A percentile compares a stretch with the other conserved stretches of the same genome.
Evolutionary conservation across 1,140 invertebrate genomes (phyloP).

Genomic region (Scylla paramamosain): DNA sequence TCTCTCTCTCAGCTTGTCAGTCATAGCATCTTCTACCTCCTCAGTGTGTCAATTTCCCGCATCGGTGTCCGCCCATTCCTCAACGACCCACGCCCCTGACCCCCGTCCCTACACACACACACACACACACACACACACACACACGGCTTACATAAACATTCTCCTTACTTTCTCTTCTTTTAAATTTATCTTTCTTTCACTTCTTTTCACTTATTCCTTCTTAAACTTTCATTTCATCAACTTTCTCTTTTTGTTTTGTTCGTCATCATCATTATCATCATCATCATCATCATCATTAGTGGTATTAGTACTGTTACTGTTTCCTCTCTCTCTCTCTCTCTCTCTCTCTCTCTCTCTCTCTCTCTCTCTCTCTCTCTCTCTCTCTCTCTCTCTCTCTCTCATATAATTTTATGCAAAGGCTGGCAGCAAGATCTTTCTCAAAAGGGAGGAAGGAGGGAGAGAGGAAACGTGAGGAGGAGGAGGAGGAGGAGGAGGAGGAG

Average conservation of each 20-base stretch:
- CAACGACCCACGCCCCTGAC: background rate
- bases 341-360: background rate
- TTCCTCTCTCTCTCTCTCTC: constrained; percentile 8
- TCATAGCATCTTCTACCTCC: background rate
- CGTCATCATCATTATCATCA: background rate
- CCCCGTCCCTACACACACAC: background rate
- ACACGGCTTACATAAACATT: background rate
- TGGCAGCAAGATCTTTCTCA: background rate
- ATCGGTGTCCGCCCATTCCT: background rate
- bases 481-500: constrained; percentile 6
- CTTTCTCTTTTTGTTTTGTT: background rate
- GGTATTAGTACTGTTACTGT: too few relatives aligned
- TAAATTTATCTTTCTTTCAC: background rate
- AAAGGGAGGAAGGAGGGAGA: background rate
- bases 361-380: constrained; percentile 6
- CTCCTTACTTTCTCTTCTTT: background rate
- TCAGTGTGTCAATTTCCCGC: background rate
- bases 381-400: constrained; percentile 5
- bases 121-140: constrained; percentile 21
- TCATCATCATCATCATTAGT: background rate
- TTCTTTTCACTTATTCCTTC: background rate
- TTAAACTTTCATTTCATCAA: background rate
- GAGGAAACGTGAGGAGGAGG: background rate
- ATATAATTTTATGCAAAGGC: constrained; percentile 4
- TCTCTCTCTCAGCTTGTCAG: constrained; percentile 15